Percentiles rank a stretch among this genome's conserved stretches.
phyloP scores from a whole-genome alignment of 2,797 vertebrate species.

The Crypturellus tataupa region DNA sequence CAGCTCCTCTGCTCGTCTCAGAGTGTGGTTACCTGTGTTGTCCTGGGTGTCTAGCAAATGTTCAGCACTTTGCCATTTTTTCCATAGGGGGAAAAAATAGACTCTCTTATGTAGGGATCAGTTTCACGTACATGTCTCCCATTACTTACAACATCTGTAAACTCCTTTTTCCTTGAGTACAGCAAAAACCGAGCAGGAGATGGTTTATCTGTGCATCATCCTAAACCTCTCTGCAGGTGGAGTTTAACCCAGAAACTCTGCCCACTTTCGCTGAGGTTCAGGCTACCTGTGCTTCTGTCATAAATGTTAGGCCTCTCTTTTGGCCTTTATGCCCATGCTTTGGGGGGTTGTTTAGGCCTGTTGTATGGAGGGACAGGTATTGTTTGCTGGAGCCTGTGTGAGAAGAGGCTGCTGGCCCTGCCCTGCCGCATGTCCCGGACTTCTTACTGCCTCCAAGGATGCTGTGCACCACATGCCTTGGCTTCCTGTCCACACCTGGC shows the following conservation, averaged over 20 bases:
- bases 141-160: not conserved
- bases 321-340: not conserved
- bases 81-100: not conserved
- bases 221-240: not conserved
- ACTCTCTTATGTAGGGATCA: not conserved
- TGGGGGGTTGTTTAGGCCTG: not conserved
- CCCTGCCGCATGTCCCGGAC: too few relatives aligned
- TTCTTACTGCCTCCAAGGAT: too few relatives aligned
- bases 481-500: not conserved
- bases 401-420: not conserved
- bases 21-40: not conserved
- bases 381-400: not conserved
- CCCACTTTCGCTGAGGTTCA: not conserved
- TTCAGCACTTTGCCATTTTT: not conserved
- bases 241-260: not conserved
- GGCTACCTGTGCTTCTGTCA: not conserved
- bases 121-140: rapidly evolving
- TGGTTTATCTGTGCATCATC: not conserved
- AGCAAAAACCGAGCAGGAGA: not conserved
- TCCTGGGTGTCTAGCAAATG: not conserved
- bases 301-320: not conserved
- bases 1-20: not conserved
- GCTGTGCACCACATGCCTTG: not conserved
- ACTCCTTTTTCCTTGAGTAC: not conserved
- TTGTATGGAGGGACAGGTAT: rapidly evolving